A percentile compares a stretch with the other conserved stretches of the same genome.
Evolutionary conservation across 2,113 vertebrate genomes (phyloP).

Genomic region (Cyanoderma ruficeps): DNA sequence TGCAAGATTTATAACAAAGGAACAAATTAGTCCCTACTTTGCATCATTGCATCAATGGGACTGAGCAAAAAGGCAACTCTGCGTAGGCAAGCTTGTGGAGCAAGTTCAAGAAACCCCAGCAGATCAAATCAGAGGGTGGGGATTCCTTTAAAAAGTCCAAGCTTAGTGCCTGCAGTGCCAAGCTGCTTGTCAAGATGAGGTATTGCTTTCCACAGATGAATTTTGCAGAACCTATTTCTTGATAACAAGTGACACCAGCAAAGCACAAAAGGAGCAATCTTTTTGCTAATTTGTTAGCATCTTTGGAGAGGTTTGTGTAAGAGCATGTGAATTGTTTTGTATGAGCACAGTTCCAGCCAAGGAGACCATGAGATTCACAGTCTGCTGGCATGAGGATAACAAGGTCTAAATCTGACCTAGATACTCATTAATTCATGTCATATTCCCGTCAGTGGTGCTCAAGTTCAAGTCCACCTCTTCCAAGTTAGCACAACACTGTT

Average conservation of each 20-base stretch:
- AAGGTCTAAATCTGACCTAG: background rate
- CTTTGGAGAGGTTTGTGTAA: background rate
- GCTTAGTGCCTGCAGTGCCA: background rate
- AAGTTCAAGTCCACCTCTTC: slow-evolving; percentile 11
- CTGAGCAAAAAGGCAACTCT: background rate
- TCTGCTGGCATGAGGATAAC: background rate
- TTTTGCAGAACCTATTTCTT: background rate
- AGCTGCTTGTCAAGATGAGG: background rate
- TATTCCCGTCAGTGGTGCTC: background rate
- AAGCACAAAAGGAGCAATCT: background rate
- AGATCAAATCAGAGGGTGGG: background rate
- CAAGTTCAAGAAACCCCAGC: background rate
- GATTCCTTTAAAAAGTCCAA: background rate
- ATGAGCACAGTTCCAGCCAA: background rate
- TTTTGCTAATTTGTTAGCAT: background rate
- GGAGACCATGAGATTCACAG: background rate
- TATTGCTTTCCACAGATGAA: background rate
- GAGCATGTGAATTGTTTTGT: background rate
- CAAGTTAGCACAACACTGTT: background rate
- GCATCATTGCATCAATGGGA: background rate
- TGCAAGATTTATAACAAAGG: background rate
- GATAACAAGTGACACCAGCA: background rate
- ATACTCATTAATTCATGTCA: background rate
- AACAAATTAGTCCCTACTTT: background rate
- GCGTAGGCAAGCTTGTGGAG: background rate